phyloP scores from a whole-genome alignment of 2,113 vertebrate genomes.

The Paramisgurnus dabryanus region DNA sequence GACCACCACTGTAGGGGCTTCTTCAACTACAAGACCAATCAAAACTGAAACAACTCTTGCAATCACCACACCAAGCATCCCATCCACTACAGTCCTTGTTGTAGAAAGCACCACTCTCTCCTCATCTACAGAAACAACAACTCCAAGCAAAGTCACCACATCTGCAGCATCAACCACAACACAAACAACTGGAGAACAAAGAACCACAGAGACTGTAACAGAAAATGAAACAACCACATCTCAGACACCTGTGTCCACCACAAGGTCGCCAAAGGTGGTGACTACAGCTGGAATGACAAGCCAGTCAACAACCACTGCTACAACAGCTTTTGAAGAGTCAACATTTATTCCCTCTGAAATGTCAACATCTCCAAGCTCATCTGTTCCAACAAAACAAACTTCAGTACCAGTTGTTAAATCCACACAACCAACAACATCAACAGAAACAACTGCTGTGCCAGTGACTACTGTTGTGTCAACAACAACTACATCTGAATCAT shows the following conservation, averaged over 20 bases:
- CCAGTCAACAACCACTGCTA: not conserved
- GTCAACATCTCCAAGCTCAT: not conserved
- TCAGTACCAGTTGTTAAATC: not conserved
- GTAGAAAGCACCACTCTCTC: too few species aligned
- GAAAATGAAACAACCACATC: not conserved
- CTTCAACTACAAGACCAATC: not conserved
- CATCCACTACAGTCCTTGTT: too few species aligned
- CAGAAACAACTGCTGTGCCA: conserved; percentile 30
- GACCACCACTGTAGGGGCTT: not conserved
- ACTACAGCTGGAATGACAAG: not conserved
- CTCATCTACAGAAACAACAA: too few species aligned
- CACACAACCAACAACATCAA: conserved; percentile 48
- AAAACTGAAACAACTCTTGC: not conserved
- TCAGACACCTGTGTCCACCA: not conserved
- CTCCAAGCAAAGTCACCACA: not conserved
- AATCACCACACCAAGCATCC: not conserved
- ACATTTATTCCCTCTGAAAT: not conserved
- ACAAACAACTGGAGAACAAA: not conserved
- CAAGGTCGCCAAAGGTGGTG: not conserved
- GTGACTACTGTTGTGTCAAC: not conserved
- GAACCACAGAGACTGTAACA: not conserved
- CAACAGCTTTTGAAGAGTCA: not conserved
- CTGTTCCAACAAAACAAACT: not conserved
- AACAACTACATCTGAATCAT: not conserved
- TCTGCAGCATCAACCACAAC: conserved; percentile 3